Evolutionary conservation across 2,888 invertebrate genomes (phyloP), one percentile per base, ranked within the genome.

Genomic region (Aleiodes testaceus): DNA sequence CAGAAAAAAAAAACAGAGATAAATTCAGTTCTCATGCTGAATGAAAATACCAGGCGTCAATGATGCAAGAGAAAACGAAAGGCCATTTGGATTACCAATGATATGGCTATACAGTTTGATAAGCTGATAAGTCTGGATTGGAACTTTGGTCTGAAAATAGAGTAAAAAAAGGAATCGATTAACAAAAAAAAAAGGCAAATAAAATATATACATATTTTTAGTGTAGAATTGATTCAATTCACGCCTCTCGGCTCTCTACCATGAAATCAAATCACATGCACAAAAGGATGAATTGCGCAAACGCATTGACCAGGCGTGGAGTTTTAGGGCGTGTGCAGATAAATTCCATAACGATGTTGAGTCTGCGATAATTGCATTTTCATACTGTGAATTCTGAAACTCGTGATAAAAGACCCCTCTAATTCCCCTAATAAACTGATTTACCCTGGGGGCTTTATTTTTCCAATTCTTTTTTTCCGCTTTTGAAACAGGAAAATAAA

Each of bases 301-400:
- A 72, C 44, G 70, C 70, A 59, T 69, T 69, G 61, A 64, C 69
- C 42, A 72, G 75, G 74, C 72, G 75, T 75, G 74, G 59, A 36
- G 59, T 42, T 36, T 36, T 75, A 72, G 71, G 66, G 47, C 64
- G 69, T 45, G 71, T 52, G 74, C 73, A 75, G 79, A 81, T 82
- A 82, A 82, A 84, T 84, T 82, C 81, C 82, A 79, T 81, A 82
- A 80, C 78, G 79, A 82, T 81, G 78, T 72, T 74, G 74, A 75
- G 45, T 65, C 72, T 72, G 53, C 70, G 72, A 74, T 75, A 75
- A 75, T 77, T 77, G 74, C 73, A 49, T 74, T 74, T 73, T 65
- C 65, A 65, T 42, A 64, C 16, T 59, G 14, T 42, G 36, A 14
- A 59, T 59, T 59, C 30, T 55, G 53, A 63, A 44, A 20, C 44